These are phyloP conservation scores for Discoglossus pictus DNA, from an alignment of 2,797 vertebrate genomes.

Conservation along the genomic window DNA sequence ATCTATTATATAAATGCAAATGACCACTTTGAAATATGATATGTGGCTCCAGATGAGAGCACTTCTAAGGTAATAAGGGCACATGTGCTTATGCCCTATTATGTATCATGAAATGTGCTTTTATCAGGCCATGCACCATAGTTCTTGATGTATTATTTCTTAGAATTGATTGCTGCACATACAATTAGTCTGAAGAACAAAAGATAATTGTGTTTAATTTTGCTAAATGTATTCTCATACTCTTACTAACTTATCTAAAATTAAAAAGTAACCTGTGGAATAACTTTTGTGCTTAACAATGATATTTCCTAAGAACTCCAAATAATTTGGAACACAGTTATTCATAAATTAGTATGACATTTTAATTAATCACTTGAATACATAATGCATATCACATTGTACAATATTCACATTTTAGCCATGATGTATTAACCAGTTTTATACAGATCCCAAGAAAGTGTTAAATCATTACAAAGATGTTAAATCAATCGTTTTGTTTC, in stretches of 20 bases:
- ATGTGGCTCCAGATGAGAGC: background rate
- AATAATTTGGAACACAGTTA: no score
- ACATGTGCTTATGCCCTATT: constrained; percentile 1
- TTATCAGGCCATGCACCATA: constrained; percentile 1
- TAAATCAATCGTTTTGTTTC: no score
- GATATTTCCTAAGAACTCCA: no score
- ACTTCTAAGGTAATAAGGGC: constrained; percentile 3
- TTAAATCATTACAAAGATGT: no score
- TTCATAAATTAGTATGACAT: no score
- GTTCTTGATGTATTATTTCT: constrained; percentile 6
- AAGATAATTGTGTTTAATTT: constrained; percentile 30
- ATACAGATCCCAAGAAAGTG: no score
- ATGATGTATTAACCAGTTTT: no score
- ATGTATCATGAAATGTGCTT: constrained; percentile 9
- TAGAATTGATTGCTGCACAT: background rate
- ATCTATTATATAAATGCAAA: constrained; percentile 16
- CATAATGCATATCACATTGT: no score
- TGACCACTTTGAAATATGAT: constrained; percentile 24
- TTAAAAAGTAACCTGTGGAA: background rate
- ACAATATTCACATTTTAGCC: no score
- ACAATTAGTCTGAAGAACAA: constrained; percentile 25
- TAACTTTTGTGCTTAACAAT: background rate
- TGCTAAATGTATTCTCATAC: background rate
- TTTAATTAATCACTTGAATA: no score
- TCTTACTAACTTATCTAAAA: background rate